These are phyloP conservation scores for Matsumyia berberina DNA, from an alignment of 2,888 invertebrate genomes.

Conservation along the genomic window DNA sequence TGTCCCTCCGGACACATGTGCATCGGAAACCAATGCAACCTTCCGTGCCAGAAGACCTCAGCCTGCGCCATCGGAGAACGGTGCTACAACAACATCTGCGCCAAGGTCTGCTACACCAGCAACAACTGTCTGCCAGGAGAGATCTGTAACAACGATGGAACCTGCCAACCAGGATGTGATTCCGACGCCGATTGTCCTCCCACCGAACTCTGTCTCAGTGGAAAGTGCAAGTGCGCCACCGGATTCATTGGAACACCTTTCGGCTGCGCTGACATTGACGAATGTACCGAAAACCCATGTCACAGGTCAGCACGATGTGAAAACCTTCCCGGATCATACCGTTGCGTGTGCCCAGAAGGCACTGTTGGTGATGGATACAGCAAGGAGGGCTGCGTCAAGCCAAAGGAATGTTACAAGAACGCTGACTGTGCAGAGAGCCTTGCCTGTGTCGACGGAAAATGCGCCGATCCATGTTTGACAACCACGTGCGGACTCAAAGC, in stretches of 20 bases:
- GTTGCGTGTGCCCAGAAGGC: conserved; percentile 91
- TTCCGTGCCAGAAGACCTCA: conserved; percentile 90
- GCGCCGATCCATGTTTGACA: conserved; percentile 91
- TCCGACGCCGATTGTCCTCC: conserved; percentile 91
- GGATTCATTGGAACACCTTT: conserved; percentile 91
- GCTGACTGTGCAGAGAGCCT: conserved; percentile 90
- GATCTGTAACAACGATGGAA: conserved; percentile 91
- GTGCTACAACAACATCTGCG: conserved; percentile 91
- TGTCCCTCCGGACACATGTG: conserved; percentile 92
- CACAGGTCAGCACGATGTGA: conserved; percentile 92
- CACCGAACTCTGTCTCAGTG: conserved; percentile 90
- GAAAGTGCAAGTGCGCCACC: conserved; percentile 90
- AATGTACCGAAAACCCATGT: conserved; percentile 91
- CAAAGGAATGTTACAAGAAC: conserved; percentile 91
- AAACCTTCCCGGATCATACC: conserved; percentile 92
- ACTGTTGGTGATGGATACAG: conserved; percentile 90
- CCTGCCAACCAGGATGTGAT: conserved; percentile 93
- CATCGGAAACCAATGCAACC: conserved; percentile 90
- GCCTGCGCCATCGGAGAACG: conserved; percentile 94
- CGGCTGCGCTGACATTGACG: conserved; percentile 93
- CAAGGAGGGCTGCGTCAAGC: conserved; percentile 90
- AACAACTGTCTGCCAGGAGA: conserved; percentile 96
- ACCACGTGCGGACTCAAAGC: conserved; percentile 91
- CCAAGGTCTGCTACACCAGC: conserved; percentile 94
- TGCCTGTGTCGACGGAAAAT: conserved; percentile 90